Evolutionary conservation across 2,797 vertebrate genomes (phyloP).

Genomic region (Perodicticus potto): DNA sequence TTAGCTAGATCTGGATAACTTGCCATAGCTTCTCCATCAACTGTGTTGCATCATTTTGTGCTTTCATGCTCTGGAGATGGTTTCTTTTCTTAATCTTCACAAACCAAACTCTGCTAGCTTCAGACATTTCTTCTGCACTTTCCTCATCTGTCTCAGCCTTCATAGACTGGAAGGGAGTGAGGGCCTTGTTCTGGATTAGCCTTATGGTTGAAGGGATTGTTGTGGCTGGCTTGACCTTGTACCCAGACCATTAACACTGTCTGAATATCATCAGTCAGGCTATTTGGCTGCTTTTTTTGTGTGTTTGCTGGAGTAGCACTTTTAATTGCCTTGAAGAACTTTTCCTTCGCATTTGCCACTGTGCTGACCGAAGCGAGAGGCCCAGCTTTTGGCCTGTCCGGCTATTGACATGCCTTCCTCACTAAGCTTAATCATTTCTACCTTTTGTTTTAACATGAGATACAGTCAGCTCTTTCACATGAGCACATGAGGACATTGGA

Average conservation of each 20-base stretch:
- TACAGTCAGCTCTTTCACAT: not conserved
- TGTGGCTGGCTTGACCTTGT: not conserved
- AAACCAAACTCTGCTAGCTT: not conserved
- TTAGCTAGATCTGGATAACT: too few relatives aligned
- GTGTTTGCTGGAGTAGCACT: not conserved
- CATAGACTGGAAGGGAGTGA: not conserved
- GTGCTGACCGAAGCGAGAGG: not conserved
- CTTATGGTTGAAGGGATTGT: not conserved
- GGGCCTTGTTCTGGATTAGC: not conserved
- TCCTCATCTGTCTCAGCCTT: not conserved
- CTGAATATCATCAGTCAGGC: not conserved
- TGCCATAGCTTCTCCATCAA: too few relatives aligned
- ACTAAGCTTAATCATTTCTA: not conserved
- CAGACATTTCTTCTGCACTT: not conserved
- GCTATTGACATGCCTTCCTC: not conserved
- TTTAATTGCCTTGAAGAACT: not conserved
- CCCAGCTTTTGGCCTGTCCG: not conserved
- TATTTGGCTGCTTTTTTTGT: not conserved
- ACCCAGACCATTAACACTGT: not conserved
- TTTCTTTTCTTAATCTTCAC: not conserved
- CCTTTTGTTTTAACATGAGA: not conserved
- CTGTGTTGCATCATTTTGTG: not conserved
- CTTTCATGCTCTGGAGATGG: not conserved
- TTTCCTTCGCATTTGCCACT: not conserved
- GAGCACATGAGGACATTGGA: not conserved